Base-by-base conservation (phyloP, 2,888 invertebrate species). In the Agonopterix subpropinquella region DNA sequence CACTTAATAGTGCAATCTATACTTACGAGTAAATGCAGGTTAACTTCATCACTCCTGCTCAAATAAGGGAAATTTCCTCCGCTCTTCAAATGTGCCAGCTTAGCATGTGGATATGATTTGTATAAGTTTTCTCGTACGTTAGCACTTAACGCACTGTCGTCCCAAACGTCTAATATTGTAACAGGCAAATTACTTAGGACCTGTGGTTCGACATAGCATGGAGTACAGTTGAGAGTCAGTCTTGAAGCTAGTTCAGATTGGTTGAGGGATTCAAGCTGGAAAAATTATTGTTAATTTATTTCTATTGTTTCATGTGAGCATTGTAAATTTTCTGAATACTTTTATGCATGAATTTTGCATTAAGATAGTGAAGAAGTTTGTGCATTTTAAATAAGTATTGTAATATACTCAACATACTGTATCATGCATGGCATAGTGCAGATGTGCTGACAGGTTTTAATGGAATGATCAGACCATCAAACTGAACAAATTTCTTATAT, bases 1-100 rank as follows among this genome's bases (percentile, higher is more conserved):
- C 18, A 18, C 18, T 18, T 18, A 18, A 18, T 13, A 13, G 13
- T 18, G 18, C 18, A 18, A 3, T 28, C 28, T 28, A n/a, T 56
- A 70, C 75, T 80, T 72, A 96, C 96, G 90, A 95, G 91, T 70
- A 97, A 90, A 89, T 96, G 95, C 58, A 97, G 88, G 82, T 96
- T 96, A 47, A 96, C 96, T 89, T 97, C 97, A 64, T 94, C 94
- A 73, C 94, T 92, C 65, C 96, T 90, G 74, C 96, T 96, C 53
- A 97, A 87, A 71, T 96, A 97, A 0, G 97, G 97, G 77, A 97
- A 97, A 82, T 96, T 96, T 4, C 97, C 96, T 1, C 97, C 97
- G 56, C 91, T 92, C 74, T 97, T 97, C 45, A 97, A 81, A 77
- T 96, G 96, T 1, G 96, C 97, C 54, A 95, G 75, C 80, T 95